Evolutionary conservation across 2,888 invertebrate species (phyloP), one percentile per base, ranked within the genome.

Genomic region (Colletes collaris): DNA sequence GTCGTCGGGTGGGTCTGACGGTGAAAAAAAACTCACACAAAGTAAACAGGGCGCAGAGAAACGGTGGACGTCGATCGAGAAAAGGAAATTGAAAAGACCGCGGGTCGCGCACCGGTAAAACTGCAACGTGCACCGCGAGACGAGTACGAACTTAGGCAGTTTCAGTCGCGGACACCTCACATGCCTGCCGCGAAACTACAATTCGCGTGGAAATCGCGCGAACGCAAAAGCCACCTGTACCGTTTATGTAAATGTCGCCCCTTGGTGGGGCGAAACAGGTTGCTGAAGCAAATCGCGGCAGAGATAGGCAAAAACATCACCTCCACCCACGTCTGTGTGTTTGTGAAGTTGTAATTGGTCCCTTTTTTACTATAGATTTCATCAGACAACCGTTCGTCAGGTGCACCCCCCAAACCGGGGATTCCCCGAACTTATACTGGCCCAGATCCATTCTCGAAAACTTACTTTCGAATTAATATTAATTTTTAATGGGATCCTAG

Each of bases 191-290:
- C 46, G 78, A 82, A 82, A 86, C 79, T 76, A 56, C 56, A 75
- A 83, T 81, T 86, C 63, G 35, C 71, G 46, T 49, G 60, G 79
- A 77, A 86, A 81, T 64, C 53, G 16, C 46, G 55, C 60, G 56
- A 40, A 64, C 49, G 62, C 55, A 64, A 83, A 79, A 73, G 64
- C 67, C 60, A 67, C 62, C 71, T 78, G 52, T 46, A 8, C 7
- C 49, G 56, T 58, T 27, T 78, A 78, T 78, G 79, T 52, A 78
- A 80, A 78, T 80, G 27, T 49, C 10, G 50, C 27, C 58, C 69
- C 55, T 27, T 65, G 81, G 81, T 78, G 76, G 81, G 76, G 81
- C 60, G 59, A 50, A 86, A 86, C 86, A 74, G 78, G 86, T 86
- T 83, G 49, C 44, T 59, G 60, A 65, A 73, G 74, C 8, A 72